A percentile compares a stretch with the other conserved stretches of the same genome.
These are phyloP conservation scores for Lepidurus couesii DNA, from an alignment of 1,140 invertebrate species.

Conservation along the genomic window DNA sequence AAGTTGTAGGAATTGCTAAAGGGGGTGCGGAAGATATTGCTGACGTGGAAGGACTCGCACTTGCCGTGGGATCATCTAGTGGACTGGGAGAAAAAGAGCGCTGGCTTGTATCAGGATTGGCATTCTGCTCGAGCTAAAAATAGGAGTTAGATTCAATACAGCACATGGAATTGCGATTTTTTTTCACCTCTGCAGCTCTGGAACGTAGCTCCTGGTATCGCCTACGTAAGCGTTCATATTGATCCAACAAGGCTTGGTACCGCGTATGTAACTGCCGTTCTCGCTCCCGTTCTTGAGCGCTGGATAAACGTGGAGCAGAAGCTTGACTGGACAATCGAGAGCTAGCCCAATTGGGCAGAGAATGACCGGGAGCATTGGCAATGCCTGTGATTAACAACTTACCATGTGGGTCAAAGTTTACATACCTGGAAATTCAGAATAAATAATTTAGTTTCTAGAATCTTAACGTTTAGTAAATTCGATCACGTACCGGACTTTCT, in stretches of 20 bases:
- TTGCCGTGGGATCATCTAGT: background rate
- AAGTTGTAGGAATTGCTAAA: background rate
- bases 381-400: conserved; percentile 80
- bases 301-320: conserved; percentile 35
- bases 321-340: conserved; percentile 33
- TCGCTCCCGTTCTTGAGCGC: conserved; percentile 29
- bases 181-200: conserved; percentile 30
- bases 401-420: conserved; percentile 75
- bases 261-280: conserved; percentile 32
- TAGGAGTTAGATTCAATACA: background rate
- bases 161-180: background rate
- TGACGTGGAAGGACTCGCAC: background rate
- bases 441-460: background rate
- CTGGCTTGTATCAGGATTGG: background rate
- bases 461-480: conserved; percentile 36
- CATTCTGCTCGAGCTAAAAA: background rate
- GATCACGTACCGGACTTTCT: conserved; percentile 62
- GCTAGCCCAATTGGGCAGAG: background rate
- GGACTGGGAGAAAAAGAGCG: background rate
- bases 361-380: conserved; percentile 52
- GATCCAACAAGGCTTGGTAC: conserved; percentile 32
- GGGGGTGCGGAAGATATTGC: background rate
- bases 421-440: conserved; percentile 57
- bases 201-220: conserved; percentile 32
- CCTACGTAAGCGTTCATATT: conserved; percentile 32